Base-by-base conservation (phyloP, 2,113 vertebrate genomes). In the Syngnathus typhle region DNA sequence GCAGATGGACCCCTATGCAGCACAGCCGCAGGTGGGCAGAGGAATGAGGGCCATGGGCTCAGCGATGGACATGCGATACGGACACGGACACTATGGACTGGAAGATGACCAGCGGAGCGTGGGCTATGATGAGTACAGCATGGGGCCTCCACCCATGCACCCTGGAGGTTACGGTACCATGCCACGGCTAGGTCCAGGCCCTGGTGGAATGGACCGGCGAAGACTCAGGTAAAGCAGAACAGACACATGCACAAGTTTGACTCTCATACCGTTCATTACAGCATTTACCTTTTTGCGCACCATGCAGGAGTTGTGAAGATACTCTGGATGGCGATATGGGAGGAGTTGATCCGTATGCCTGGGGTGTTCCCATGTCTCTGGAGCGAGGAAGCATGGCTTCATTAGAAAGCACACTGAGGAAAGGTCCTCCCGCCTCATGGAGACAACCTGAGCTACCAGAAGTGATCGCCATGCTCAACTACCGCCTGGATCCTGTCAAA, bases 401-500 rank as follows among this genome's bases (percentile, higher is more conserved):
- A 23, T 80, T 98, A 85, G 95, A 97, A 84, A 97, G 96, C 87
- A 92, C 95, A 43, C 87, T 96, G 38, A 94, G 95, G 73, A 95
- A 96, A n/a, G 91, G 82, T 1, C 84, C 92, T 0, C 91, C 93
- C 0, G 65, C 87, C 0, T 88, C 83, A 21, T 99, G 96, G 96
- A 93, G 95, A 58, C 95, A 98, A 81, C 97, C 97, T 0, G 95
- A 98, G 81, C 92, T 99, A 60, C 94, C 96, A 0, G 96, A 99
- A 84, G 97, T 99, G 56, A 96, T 98, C 0, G 94, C 95, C 77
- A 98, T 99, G 96, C 89, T 99, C 52, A 96, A 92, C 66, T 98
- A 96, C 84, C 93, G 94, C 0, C 78, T 98, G 78, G 97, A 98
- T 1, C 92, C 97, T 0, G 96, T 98, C 74, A 97, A 95, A 83